Conservation (phyloP, 2,113 vertebrate genomes). For the Oryctolagus cuniculus region mOryCun1.1 NC_091438.1:61665501-61666000, state of each 20-base stretch:
- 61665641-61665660: neutral
- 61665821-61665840: neutral
- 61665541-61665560: conserved; percentile 21
- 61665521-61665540: conserved; percentile 32
- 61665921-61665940: conserved; percentile 96
- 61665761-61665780: conserved; percentile 37
- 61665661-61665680: conserved; percentile 38
- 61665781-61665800: conserved; percentile 52
- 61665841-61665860: conserved; percentile 72
- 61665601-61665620: conserved; percentile 42
- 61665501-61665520: conserved; percentile 38
- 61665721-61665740: conserved; percentile 27
- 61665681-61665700: neutral
- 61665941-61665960: conserved; percentile 88
- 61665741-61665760: conserved; percentile 14
- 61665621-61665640: conserved; percentile 59
- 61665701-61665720: conserved; percentile 54
- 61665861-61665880: conserved; percentile 94
- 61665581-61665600: neutral
- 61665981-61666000: conserved; percentile 58
- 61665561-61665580: conserved; percentile 26
- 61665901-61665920: conserved; percentile 95
- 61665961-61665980: conserved; percentile 55
- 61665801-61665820: conserved; percentile 9
- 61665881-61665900: conserved; percentile 98